Conservation (phyloP, 2,113 vertebrate genomes). For the Eidolon helvum region DNA sequence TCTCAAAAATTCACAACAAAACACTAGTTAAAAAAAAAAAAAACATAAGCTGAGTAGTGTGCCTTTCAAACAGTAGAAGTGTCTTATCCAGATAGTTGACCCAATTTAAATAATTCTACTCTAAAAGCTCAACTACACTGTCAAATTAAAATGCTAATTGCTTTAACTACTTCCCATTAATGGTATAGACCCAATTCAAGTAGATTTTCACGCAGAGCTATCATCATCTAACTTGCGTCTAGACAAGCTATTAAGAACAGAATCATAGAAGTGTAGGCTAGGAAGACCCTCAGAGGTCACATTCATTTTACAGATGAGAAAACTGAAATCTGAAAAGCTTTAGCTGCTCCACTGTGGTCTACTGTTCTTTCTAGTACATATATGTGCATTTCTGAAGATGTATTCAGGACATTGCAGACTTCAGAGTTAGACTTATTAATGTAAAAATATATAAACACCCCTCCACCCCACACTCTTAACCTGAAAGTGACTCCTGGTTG, state of each 20-base stretch:
- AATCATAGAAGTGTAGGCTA: background rate
- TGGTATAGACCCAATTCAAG: conserved; percentile 5
- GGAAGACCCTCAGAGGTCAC: background rate
- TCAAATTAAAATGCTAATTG: conserved; percentile 46
- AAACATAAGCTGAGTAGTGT: background rate
- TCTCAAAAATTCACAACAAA: conserved; percentile 35
- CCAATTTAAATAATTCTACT: conserved; percentile 20
- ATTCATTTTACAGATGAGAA: conserved; percentile 2
- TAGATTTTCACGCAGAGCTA: background rate
- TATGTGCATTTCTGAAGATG: background rate
- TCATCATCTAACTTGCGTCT: background rate
- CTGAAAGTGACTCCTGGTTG: background rate
- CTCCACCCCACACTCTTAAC: background rate
- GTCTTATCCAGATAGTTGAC: background rate
- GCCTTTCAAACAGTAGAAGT: background rate
- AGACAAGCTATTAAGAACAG: conserved; percentile 10
- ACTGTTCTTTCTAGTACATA: background rate
- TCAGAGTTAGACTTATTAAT: background rate
- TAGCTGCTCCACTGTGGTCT: background rate
- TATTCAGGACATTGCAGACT: background rate
- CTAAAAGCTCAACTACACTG: background rate
- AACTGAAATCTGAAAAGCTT: background rate
- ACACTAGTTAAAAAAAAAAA: background rate
- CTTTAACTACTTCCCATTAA: conserved; percentile 18
- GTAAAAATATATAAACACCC: background rate